Evolutionary conservation across 2,113 vertebrate genomes (phyloP).

Genomic region (Scytalopus superciliaris): DNA sequence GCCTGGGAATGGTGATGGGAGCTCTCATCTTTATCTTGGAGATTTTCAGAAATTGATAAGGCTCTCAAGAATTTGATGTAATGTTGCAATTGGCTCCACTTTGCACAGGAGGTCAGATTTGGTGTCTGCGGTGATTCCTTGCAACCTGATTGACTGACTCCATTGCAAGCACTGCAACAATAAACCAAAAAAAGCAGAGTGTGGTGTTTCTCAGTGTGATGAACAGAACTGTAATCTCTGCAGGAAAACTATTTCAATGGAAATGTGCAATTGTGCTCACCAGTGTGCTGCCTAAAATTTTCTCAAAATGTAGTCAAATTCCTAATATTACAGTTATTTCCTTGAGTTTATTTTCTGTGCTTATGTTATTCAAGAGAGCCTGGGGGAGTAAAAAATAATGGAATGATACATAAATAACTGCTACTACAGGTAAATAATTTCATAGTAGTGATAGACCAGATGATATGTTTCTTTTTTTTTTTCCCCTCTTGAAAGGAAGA

Average conservation of each 20-base stretch:
- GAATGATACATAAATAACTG: not conserved
- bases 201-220: not conserved
- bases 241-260: not conserved
- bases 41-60: not conserved
- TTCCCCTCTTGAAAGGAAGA: not conserved
- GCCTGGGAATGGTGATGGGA: not conserved
- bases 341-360: not conserved
- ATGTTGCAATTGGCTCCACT: not conserved
- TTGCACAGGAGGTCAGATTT: not conserved
- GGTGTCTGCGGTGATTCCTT: not conserved
- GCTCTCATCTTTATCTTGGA: not conserved
- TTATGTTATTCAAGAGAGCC: not conserved
- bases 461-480: not conserved
- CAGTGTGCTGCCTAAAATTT: not conserved
- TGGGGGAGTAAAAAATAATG: not conserved
- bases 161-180: not conserved
- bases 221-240: not conserved
- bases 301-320: not conserved
- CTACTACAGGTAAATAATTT: not conserved
- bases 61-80: not conserved
- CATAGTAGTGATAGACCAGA: not conserved
- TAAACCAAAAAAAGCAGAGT: not conserved
- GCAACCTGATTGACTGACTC: not conserved
- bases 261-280: not conserved
- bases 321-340: not conserved